Base-by-base conservation (phyloP, 2,113 vertebrate species). In the Sinosuthora webbiana region DNA sequence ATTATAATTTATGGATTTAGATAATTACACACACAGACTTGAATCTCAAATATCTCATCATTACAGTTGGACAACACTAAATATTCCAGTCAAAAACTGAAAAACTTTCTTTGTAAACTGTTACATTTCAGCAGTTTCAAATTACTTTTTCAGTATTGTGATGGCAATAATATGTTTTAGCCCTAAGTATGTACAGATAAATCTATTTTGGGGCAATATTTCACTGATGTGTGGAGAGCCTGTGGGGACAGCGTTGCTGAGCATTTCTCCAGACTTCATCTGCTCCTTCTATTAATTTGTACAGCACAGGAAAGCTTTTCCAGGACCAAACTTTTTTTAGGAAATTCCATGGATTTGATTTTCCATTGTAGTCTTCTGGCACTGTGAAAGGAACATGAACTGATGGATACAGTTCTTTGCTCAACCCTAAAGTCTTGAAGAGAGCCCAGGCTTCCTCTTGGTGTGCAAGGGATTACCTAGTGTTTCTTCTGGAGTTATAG, bases 1-100 rank as follows among this genome's bases (percentile, higher is more conserved):
- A 83, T 90, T 85, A 50, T 63, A 79, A 91, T 80, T 55, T 96
- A 67, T 87, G 82, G 60, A 82, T 94, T 96, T 67, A 81, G 41
- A 41, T 92, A 93, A 95, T 85, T 96, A 65, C 19, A 84, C 30
- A 41, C 47, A 42, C 23, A 78, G 83, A 67, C 35, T 78, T 87
- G 80, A 83, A 90, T 87, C 74, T 94, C 70, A 83, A 89, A 42
- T 68, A 86, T 77, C 45, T 78, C 68, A 62, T 78, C 39, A 52
- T 92, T 96, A 65, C 30, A 59, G 33, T 77, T 77, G 68, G 79
- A 76, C 44, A 95, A 52, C 63, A 50, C 22, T 44, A 90, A 93
- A 92, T 57, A 81, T 52, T 57, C 62, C 50, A 62, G 55, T 70
- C 50, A 39, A 67, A 83, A 83, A 33, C 35, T 60, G n/a, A 71